Base-by-base conservation (phyloP, 2,113 vertebrate species). In the Tenebrosternarchus preto region DNA sequence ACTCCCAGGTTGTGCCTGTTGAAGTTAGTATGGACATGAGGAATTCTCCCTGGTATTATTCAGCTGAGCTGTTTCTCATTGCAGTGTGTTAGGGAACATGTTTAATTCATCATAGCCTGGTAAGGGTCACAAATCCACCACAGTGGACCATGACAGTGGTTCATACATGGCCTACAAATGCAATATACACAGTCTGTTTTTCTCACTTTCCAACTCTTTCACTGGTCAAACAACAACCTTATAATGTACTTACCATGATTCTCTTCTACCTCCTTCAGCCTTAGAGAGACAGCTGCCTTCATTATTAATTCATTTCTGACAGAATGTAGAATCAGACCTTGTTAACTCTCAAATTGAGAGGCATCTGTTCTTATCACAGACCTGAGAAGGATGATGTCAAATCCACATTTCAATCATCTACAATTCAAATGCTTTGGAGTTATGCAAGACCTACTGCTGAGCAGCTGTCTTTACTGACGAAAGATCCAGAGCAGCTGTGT, bases 51-150 rank as follows among this genome's bases (percentile, higher is more conserved):
- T 1, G 61, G 25, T 11, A 12, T 64, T 31, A 27, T 16, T 29
- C 61, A 64, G 15, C 27, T 64, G 27, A 31, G 27, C 61, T 31
- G 61, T 25, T 64, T 31, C 63, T 33, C 3, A 61, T 25, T 61
- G 29, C 29, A 67, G 5, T 67, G 16, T 8, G 63, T 67, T 33
- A 33, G 16, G 19, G 63, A 20, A 6, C 31, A 67, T 67, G 63
- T 67, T 67, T 67, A 67, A 67, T 67, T 67, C 29, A 67, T 4
- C 63, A 67, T 29, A 19, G 61, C 17, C 61, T 64, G 61, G 27
- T 31, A 24, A 29, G 61, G 61, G 61, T 64, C 61, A 64, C 25
- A 3, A 4, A 67, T 31, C 61, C 27, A 64, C 61, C 19, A 17
- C 2, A 17, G 12, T 64, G 61, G 24, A 31, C 27, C n/a, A 64